Base-by-base conservation (phyloP, 2,888 invertebrate species). In the Folsomia manolachei region DNA sequence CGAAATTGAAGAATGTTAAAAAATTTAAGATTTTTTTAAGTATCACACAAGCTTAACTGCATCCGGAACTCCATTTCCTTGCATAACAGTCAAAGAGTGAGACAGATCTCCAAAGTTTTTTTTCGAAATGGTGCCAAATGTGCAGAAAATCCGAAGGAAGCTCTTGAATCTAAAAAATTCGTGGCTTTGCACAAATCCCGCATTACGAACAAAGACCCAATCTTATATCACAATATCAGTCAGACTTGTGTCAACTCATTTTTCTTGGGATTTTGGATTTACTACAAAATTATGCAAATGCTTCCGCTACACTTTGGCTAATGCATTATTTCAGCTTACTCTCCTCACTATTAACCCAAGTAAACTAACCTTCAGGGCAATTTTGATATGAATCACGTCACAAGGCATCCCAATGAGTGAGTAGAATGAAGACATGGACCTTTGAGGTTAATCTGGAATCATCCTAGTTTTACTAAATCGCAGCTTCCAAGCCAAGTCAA, bases 401-500 rank as follows among this genome's bases (percentile, higher is more conserved):
- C 62, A 2, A 21, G 64, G 26, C 27, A 64, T 27, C 2, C n/a
- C n/a, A 21, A 27, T 39, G 39, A 39, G 14, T 14, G 14, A 18
- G 27, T 4, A 2, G 26, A 7, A 64, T 11, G 39, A 39, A 39
- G 39, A 39, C 4, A 14, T 4, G 14, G 39, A 39, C 39, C 39
- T n/a, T n/a, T n/a, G 39, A 64, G 64, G 64, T 64, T 64, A 64
- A 64, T 64, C 64, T 64, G 64, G 64, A 64, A 64, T 64, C 64
- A 64, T 27, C 64, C 27, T 27, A 24, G 19, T 64, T 39, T 39
- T 14, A 14, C 39, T 14, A 39, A 39, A 39, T 14, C 39, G 4
- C 39, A 14, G 14, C 39, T 39, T 39, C n/a, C n/a, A n/a, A n/a
- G n/a, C n/a, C n/a, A n/a, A n/a, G n/a, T n/a, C n/a, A n/a, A n/a